These are phyloP conservation scores for Notoglanidium macrostoma DNA, from an alignment of 2,797 vertebrate species.

Conservation along the genomic window DNA sequence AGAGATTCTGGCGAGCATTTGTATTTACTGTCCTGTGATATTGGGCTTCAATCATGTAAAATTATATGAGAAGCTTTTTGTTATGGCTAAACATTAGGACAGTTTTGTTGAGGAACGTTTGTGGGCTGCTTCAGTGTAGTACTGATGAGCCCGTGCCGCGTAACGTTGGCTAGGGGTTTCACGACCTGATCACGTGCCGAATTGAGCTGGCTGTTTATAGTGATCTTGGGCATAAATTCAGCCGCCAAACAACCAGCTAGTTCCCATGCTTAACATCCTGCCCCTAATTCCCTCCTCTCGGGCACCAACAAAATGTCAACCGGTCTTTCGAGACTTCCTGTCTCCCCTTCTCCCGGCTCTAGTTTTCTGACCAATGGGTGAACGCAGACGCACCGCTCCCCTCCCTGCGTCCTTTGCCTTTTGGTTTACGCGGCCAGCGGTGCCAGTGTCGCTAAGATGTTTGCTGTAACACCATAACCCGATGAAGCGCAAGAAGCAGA, in stretches of 20 bases:
- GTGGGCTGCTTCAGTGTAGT: not conserved
- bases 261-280: slow-evolving; percentile 21
- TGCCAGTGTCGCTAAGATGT: slow-evolving; percentile 29
- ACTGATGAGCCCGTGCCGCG: not conserved
- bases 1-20: not conserved
- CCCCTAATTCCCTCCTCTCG: slow-evolving; percentile 49
- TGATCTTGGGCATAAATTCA: slow-evolving; percentile 13
- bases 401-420: not conserved
- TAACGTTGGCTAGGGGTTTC: not conserved
- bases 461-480: not conserved
- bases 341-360: slow-evolving; percentile 26
- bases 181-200: not conserved
- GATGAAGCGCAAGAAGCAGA: slow-evolving; percentile 29
- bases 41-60: not conserved
- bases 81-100: slow-evolving; percentile 13
- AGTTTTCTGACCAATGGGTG: not conserved
- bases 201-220: slow-evolving; percentile 2
- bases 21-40: not conserved
- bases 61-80: not conserved
- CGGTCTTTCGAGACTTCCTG: slow-evolving; percentile 44
- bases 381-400: not conserved
- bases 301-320: slow-evolving; percentile 59
- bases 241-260: slow-evolving; percentile 24
- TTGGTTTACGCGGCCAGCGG: not conserved
- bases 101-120: slow-evolving; percentile 8